Base-by-base conservation (phyloP, 1,140 invertebrate species). In the Sycophila sp. region DNA sequence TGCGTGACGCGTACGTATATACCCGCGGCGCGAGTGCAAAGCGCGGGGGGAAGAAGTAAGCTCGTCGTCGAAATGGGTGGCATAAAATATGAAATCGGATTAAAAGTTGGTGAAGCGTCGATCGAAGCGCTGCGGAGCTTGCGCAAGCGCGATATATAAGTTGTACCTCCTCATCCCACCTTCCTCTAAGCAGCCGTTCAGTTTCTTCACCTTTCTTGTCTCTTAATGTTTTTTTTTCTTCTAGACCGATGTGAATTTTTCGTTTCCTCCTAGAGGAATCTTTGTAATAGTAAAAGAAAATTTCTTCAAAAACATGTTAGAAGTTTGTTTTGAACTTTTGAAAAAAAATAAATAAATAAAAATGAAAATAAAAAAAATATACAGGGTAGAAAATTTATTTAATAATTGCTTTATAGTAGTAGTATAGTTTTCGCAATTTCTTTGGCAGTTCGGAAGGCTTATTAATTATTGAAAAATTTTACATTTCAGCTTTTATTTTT, bases 51-150 rank as follows among this genome's bases (percentile, higher is more conserved):
- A 4, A 47, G 26, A 58, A 19, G n/a, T 24, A 13, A 19, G 7
- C 22, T 10, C 19, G 38, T 3, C 17, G 32, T 66, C 49, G 58
- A 75, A 40, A 68, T 56, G 72, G 45, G 47, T 28, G 60, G 70
- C 70, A 73, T 77, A 75, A 77, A 75, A 75, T 75, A 73, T 77
- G 71, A 77, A 77, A 75, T 77, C 76, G 60, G 73, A 77, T 77
- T 77, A 77, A 77, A 77, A 77, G 72, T 77, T 77, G 60, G 73
- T 67, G 28, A 71, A 75, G 69, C 71, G 73, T 76, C 69, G 69
- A 76, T 76, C 73, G 73, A 51, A 59, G 36, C 24, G 32, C 32
- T 42, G 49, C 4, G 51, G 47, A 22, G 19, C 22, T 2, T 8
- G 24, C 4, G n/a, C 24, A 19, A 49, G 42, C 22, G 30, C 42